Conservation (phyloP, 2,113 vertebrate genomes). For the Meleagris gallopavo region DNA sequence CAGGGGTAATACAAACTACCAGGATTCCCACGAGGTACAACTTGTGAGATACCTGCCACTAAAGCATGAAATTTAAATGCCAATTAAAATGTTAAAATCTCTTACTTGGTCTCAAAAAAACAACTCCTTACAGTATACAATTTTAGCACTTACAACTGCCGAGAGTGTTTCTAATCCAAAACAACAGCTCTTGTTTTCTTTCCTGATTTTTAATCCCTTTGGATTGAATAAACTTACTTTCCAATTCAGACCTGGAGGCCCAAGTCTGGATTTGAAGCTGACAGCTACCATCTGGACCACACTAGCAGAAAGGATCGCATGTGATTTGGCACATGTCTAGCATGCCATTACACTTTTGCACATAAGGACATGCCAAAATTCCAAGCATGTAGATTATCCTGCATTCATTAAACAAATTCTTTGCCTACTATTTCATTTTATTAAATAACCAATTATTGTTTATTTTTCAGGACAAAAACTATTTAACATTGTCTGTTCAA, state of each 20-base stretch:
- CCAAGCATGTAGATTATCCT: conserved; percentile 22
- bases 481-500: conserved; percentile 56
- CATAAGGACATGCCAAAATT: conserved; percentile 26
- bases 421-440: conserved; percentile 29
- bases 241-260: conserved; percentile 57
- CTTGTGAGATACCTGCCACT: conserved; percentile 10
- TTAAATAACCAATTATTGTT: conserved; percentile 52
- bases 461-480: conserved; percentile 67
- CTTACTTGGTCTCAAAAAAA: not conserved
- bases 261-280: conserved; percentile 38
- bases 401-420: not conserved
- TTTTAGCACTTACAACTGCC: not conserved
- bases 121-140: not conserved
- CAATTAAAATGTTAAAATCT: conserved; percentile 31
- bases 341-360: not conserved
- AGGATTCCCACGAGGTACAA: conserved; percentile 25
- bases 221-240: conserved; percentile 51
- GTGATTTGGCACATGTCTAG: conserved; percentile 30
- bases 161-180: conserved; percentile 13
- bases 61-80: conserved; percentile 22
- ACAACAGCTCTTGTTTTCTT: conserved; percentile 40
- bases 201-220: conserved; percentile 42
- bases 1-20: conserved; percentile 40
- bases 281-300: conserved; percentile 67
- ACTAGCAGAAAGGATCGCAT: conserved; percentile 27